Evolutionary conservation across 1,140 invertebrate species (phyloP).

Genomic region (Habropoda laboriosa): DNA sequence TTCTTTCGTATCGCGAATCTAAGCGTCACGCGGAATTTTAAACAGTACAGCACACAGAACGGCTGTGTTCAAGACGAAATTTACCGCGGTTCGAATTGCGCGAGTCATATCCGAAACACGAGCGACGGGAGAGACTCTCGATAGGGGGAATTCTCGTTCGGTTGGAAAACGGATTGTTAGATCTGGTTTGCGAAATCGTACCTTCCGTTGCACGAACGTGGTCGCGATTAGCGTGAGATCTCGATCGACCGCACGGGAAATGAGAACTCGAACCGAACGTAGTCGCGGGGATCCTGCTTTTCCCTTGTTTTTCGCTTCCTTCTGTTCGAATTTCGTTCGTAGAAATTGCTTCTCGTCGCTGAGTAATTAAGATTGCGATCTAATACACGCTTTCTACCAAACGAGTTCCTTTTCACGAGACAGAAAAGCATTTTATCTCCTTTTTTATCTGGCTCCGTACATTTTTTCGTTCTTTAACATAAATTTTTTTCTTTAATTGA

Average conservation of each 20-base stretch:
- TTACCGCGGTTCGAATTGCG: neutral
- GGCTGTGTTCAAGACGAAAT: neutral
- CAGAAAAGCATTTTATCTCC: neutral
- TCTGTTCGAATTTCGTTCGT: neutral
- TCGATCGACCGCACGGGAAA: constrained; percentile 5
- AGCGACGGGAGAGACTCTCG: neutral
- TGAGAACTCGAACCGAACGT: neutral
- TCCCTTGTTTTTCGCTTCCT: neutral
- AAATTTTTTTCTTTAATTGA: no score
- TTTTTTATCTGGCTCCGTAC: neutral
- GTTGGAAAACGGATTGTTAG: neutral
- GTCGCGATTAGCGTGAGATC: neutral
- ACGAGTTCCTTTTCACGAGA: no score
- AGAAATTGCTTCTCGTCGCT: constrained; percentile 2
- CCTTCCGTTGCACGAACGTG: neutral
- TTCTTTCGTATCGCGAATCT: constrained; percentile 8
- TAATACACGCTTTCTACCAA: neutral
- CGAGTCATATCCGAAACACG: constrained; percentile 7
- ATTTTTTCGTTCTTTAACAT: no score
- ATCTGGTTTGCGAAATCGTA: neutral
- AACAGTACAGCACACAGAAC: neutral
- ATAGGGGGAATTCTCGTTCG: constrained; percentile 4
- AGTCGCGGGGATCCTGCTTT: neutral
- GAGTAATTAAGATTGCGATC: constrained; percentile 4
- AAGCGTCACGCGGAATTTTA: constrained; percentile 19